Evolutionary conservation across 2,113 vertebrate genomes (phyloP).

Genomic region (Anguilla rostrata): DNA sequence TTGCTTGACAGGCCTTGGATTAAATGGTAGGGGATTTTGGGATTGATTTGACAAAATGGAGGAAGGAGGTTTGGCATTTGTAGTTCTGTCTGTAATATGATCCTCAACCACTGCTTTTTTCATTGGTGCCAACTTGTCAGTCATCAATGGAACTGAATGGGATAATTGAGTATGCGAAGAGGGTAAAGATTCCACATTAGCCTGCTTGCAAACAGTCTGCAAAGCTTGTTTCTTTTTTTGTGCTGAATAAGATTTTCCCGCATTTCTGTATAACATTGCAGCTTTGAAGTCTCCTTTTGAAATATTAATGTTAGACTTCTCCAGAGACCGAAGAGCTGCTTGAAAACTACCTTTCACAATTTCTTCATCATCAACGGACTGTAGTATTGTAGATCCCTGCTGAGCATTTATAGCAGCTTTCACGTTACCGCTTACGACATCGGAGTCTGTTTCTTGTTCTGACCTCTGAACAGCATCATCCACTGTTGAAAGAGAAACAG

Average conservation of each 20-base stretch:
- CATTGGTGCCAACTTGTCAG: conserved; percentile 46
- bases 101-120: conserved; percentile 25
- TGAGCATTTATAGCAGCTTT: conserved; percentile 59
- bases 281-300: conserved; percentile 82
- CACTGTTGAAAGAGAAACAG: conserved; percentile 45
- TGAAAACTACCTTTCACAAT: conserved; percentile 76
- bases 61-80: conserved; percentile 26
- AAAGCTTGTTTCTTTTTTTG: conserved; percentile 56
- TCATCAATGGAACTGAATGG: conserved; percentile 68
- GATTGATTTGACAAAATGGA: conserved; percentile 21
- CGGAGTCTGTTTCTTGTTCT: conserved; percentile 54
- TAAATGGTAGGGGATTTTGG: conserved; percentile 30
- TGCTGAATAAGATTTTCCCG: conserved; percentile 64
- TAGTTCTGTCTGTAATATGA: conserved; percentile 24
- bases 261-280: conserved; percentile 81
- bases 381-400: conserved; percentile 61
- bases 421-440: conserved; percentile 58
- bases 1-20: conserved; percentile 40
- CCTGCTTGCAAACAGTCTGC: conserved; percentile 43
- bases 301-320: conserved; percentile 82
- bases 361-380: conserved; percentile 72
- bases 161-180: conserved; percentile 66
- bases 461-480: conserved; percentile 62
- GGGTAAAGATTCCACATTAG: conserved; percentile 46
- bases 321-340: conserved; percentile 77